Evolutionary conservation across 2,888 invertebrate species (phyloP).

Genomic region (Cephalotes varians): DNA sequence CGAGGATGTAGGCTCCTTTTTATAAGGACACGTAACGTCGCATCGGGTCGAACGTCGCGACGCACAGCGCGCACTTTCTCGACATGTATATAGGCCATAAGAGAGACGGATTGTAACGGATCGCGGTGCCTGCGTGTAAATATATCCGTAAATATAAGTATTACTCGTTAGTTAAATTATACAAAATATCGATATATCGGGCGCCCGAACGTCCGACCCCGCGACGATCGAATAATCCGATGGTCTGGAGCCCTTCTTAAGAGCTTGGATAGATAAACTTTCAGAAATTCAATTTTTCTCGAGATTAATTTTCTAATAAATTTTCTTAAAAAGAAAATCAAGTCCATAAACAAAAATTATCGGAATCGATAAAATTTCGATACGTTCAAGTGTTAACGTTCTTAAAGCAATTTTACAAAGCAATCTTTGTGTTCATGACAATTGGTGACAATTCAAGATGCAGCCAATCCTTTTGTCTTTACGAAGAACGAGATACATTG

Average conservation of each 20-base stretch:
- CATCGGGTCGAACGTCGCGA: constrained; percentile 43
- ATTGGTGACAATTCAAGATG: background rate
- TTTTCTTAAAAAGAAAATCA: background rate
- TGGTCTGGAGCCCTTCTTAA: background rate
- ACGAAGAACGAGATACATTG: background rate
- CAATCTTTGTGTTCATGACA: background rate
- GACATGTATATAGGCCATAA: constrained; percentile 61
- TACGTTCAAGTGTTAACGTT: background rate
- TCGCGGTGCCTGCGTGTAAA: constrained; percentile 55
- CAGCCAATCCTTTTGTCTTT: background rate
- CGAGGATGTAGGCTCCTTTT: constrained; percentile 4
- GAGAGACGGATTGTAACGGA: constrained; percentile 59
- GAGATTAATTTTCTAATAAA: background rate
- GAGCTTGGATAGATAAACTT: background rate
- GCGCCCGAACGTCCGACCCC: constrained; percentile 23
- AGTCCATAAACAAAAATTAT: background rate
- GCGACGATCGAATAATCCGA: constrained; percentile 18
- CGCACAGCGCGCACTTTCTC: constrained; percentile 14
- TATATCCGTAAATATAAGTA: constrained; percentile 66
- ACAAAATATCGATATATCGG: constrained; percentile 69
- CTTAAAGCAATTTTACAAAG: no score
- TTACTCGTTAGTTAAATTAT: constrained; percentile 64
- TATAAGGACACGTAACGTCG: constrained; percentile 39
- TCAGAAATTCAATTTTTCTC: background rate
- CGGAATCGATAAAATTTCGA: background rate